Evolutionary conservation across 2,797 vertebrate species (phyloP).

Genomic region (Amniataba percoides): DNA sequence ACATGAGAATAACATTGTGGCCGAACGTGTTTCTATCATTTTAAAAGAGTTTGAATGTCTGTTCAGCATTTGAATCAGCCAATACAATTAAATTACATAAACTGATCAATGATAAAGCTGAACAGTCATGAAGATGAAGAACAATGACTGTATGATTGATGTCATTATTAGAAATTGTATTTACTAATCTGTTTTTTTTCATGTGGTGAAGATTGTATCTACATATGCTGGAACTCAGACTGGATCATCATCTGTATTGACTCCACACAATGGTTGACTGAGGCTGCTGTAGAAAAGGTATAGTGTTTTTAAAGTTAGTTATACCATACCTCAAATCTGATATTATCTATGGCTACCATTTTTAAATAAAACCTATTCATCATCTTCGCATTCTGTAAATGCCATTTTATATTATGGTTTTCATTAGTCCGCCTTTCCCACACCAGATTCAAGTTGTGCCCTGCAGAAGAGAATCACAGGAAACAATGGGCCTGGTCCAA

Average conservation of each 20-base stretch:
- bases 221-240: not conserved
- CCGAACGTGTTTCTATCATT: not conserved
- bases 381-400: not conserved
- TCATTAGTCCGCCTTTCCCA: not conserved
- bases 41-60: not conserved
- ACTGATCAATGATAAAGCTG: not conserved
- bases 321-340: not conserved
- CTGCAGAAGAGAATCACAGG: not conserved
- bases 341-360: not conserved
- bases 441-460: not conserved
- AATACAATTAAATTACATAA: not conserved
- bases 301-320: not conserved
- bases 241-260: not conserved
- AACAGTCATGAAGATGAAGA: not conserved
- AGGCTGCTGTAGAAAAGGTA: not conserved
- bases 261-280: not conserved
- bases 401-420: not conserved
- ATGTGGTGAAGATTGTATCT: not conserved
- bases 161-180: not conserved
- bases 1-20: not conserved
- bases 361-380: not conserved
- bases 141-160: no score
- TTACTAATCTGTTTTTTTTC: not conserved
- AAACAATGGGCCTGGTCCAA: not conserved
- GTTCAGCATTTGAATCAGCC: constrained; percentile 1